phyloP scores from a whole-genome alignment of 2,888 invertebrate genomes.

The Pammene fasciana region DNA sequence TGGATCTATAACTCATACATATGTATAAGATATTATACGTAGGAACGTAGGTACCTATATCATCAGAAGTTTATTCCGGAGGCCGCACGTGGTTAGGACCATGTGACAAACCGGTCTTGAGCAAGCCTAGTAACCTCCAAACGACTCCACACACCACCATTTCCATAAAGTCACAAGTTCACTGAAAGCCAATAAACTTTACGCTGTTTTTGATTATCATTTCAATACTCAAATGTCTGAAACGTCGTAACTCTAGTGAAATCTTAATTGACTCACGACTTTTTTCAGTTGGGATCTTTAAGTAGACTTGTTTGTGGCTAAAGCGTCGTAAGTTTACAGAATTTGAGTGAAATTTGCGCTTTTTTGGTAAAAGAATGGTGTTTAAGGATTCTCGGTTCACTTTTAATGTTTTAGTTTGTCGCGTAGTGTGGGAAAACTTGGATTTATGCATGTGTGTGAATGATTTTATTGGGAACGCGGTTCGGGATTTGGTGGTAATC shows the following conservation, averaged over 20 bases:
- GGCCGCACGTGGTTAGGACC: slow-evolving; percentile 79
- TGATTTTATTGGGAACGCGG: slow-evolving; percentile 22
- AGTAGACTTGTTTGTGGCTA: not conserved
- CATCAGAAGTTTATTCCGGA: slow-evolving; percentile 59
- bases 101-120: slow-evolving; percentile 81
- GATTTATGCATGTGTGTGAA: slow-evolving; percentile 50
- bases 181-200: slow-evolving; percentile 19
- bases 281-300: not conserved
- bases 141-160: slow-evolving; percentile 59
- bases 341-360: slow-evolving; percentile 3
- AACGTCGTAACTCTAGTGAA: slow-evolving; percentile 4
- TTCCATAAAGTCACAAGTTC: slow-evolving; percentile 7
- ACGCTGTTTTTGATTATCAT: slow-evolving; percentile 12
- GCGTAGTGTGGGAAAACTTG: slow-evolving; percentile 49
- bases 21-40: slow-evolving; percentile 39
- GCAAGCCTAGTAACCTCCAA: slow-evolving; percentile 82
- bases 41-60: slow-evolving; percentile 42
- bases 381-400: slow-evolving; percentile 64
- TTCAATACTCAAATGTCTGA: not conserved
- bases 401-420: slow-evolving; percentile 60
- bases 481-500: not conserved
- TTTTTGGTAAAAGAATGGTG: slow-evolving; percentile 41
- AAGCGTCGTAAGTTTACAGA: slow-evolving; percentile 7
- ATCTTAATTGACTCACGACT: not conserved
- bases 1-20: slow-evolving; percentile 34